phyloP scores from a whole-genome alignment of 2,113 vertebrate species.

The Astatotilapia flaviijosephi region DNA sequence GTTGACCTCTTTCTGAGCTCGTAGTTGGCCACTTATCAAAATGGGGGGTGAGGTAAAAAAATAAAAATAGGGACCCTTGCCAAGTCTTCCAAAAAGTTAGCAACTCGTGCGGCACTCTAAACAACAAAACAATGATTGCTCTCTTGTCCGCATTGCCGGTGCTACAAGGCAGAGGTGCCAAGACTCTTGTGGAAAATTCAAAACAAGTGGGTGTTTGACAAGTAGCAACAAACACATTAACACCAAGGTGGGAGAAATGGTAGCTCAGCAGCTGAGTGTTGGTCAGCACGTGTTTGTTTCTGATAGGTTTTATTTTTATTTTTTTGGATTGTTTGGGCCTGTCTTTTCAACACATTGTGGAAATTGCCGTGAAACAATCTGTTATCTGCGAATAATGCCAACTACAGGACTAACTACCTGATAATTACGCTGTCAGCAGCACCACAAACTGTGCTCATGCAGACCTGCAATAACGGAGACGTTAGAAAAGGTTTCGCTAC shows the following conservation, averaged over 20 bases:
- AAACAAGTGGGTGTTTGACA: conserved; percentile 71
- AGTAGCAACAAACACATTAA: conserved; percentile 63
- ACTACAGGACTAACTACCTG: conserved; percentile 31
- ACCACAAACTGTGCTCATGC: not conserved
- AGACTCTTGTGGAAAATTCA: conserved; percentile 60
- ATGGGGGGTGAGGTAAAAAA: not conserved
- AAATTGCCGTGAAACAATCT: not conserved
- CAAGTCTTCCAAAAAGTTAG: conserved; percentile 66
- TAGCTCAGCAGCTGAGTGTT: conserved; percentile 17
- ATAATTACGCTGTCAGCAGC: conserved; percentile 39
- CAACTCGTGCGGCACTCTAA: conserved; percentile 45
- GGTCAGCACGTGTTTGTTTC: conserved; percentile 24
- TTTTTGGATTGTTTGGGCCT: not conserved
- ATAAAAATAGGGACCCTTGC: conserved; percentile 14
- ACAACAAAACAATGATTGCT: conserved; percentile 63
- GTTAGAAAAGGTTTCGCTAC: not conserved
- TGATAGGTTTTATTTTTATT: not conserved
- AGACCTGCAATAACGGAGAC: not conserved
- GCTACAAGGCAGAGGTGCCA: conserved; percentile 42
- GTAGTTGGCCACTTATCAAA: conserved; percentile 66
- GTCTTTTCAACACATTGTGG: not conserved
- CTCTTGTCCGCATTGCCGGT: conserved; percentile 38
- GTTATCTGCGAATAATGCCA: conserved; percentile 23
- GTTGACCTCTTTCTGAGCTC: conserved; percentile 24
- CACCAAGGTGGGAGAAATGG: conserved; percentile 57